Conservation (phyloP, 2,797 vertebrate species). For the Glyptemys insculpta region DNA sequence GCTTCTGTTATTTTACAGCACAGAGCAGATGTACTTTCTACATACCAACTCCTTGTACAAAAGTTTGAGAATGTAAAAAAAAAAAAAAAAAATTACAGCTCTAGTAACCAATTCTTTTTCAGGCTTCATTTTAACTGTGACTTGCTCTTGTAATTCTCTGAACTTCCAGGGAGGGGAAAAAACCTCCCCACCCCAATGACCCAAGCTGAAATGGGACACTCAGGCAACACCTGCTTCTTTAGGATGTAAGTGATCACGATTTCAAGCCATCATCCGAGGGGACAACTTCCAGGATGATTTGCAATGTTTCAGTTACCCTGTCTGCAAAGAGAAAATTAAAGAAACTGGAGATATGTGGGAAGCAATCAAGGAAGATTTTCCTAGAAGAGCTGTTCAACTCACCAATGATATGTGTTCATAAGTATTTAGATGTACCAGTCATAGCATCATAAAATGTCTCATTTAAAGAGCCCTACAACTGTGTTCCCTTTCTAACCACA, state of each 20-base stretch:
- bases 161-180: not conserved
- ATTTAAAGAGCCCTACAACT: not conserved
- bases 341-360: not conserved
- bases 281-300: conserved; percentile 93
- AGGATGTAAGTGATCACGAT: conserved; percentile 63
- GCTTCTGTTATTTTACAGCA: not conserved
- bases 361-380: not conserved
- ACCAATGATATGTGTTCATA: not conserved
- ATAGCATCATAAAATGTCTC: not conserved
- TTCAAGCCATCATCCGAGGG: conserved; percentile 85
- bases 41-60: conserved; percentile 7
- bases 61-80: not conserved
- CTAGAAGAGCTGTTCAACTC: not conserved
- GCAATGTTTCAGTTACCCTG: conserved; percentile 85
- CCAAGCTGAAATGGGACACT: conserved; percentile 41
- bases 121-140: not conserved
- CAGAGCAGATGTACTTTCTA: conserved; percentile 5
- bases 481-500: not conserved
- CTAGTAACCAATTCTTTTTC: conserved; percentile 19
- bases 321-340: conserved; percentile 82
- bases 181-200: not conserved
- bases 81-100: not conserved
- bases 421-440: not conserved
- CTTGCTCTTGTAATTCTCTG: conserved; percentile 42
- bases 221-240: conserved; percentile 30